These are phyloP conservation scores for Pampusana beccarii DNA, from an alignment of 2,113 vertebrate genomes.

Conservation along the genomic window DNA sequence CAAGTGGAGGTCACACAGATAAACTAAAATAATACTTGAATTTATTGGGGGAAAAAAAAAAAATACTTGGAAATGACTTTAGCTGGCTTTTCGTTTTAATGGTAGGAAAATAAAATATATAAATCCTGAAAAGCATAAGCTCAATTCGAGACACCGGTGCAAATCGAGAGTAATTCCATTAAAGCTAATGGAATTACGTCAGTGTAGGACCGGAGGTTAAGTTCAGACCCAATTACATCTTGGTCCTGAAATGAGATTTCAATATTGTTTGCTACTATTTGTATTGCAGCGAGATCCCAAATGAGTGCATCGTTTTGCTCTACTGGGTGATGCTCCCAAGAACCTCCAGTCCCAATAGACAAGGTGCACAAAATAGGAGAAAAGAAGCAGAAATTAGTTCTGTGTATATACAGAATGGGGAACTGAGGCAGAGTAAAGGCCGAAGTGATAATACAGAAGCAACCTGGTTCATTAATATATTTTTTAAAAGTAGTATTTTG, in stretches of 20 bases:
- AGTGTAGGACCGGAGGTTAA: conserved; percentile 38
- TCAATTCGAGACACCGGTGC: neutral
- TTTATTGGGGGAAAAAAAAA: neutral
- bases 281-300: neutral
- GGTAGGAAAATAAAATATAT: conserved; percentile 32
- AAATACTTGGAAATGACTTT: conserved; percentile 10
- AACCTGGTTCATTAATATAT: neutral
- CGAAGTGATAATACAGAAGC: neutral
- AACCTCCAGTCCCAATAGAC: neutral
- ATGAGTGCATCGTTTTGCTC: neutral
- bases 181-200: conserved; percentile 52
- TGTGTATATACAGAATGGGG: neutral
- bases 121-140: conserved; percentile 65
- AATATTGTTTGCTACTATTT: conserved; percentile 32
- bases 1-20: conserved; percentile 56
- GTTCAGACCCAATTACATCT: conserved; percentile 48
- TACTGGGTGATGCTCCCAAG: neutral
- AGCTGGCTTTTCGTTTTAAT: neutral
- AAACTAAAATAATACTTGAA: conserved; percentile 45
- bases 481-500: neutral
- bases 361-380: neutral
- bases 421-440: neutral
- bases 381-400: neutral
- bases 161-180: conserved; percentile 56
- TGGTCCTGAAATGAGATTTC: conserved; percentile 42